Base-by-base conservation (phyloP, 2,797 vertebrate genomes). In the Stomatorhinus walkeri region DNA sequence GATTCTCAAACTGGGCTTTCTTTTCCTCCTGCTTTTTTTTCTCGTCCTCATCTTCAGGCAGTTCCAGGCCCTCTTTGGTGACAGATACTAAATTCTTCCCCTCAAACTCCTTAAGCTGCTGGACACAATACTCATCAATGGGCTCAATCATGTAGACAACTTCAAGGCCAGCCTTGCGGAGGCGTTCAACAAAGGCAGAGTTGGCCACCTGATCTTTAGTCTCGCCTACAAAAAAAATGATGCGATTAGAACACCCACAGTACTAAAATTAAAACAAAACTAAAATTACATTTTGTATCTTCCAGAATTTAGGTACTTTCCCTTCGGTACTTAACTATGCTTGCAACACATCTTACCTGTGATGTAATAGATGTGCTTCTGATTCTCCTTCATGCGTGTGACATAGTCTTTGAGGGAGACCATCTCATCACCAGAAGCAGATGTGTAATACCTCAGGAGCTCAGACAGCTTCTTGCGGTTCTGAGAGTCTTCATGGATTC, bases 141-240 rank as follows among this genome's bases (percentile, higher is more conserved):
- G 98, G 98, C 92, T 99, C 98, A 0, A 98, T 98, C 98, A 99
- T 99, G 89, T 99, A 99, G 89, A 99, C 97, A 64, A 99, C 98
- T 61, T 99, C 98, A 0, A 99, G 94, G 54, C 97, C 97, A 0
- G 97, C 97, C 89, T 99, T 99, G 86, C 97, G 96, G 0, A 99
- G 96, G 0, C 97, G 96, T 92, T 99, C 98, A 93, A 99, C 98
- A 0, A 99, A 99, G 48, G 98, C 97, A 0, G 98, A 99, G 93
- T 99, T 98, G 0, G 98, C 97, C 14, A 99, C 98, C 93, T 99
- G 98, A 90, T 99, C 98, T 93, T 99, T 99, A 79, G 97, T 98
- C 94, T 99, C 98, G 90, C 98, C 98, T 99, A 87, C 3, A 12
- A 48, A 61, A 61, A 87, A 48, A 4, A 10, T 7, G 2, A 22